A percentile compares a stretch with the other conserved stretches of the same genome.
Evolutionary conservation across 2,888 invertebrate genomes (phyloP).

Genomic region (Pseudococcus viburni): DNA sequence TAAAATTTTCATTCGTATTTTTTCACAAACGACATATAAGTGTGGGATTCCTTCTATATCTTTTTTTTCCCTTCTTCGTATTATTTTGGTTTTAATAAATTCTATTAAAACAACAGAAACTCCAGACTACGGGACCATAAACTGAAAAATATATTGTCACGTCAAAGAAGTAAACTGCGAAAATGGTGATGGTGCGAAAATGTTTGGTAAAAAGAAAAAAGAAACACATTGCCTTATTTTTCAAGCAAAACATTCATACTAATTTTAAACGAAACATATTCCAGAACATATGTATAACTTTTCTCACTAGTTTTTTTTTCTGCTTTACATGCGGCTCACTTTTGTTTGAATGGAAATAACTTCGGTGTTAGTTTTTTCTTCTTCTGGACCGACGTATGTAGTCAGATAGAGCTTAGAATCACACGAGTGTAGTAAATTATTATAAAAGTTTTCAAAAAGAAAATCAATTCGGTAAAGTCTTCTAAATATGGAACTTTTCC

Average conservation of each 20-base stretch:
- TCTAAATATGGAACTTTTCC: constrained; percentile 30
- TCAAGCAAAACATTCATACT: constrained; percentile 44
- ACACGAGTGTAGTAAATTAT: constrained; percentile 44
- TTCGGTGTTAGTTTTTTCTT: background rate
- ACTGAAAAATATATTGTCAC: constrained; percentile 14
- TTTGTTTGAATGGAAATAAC: constrained; percentile 47
- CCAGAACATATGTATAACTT: constrained; percentile 49
- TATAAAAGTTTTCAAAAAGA: constrained; percentile 47
- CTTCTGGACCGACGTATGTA: background rate
- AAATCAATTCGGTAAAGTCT: constrained; percentile 44
- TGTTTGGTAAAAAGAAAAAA: constrained; percentile 30
- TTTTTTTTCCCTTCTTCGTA: constrained; percentile 6
- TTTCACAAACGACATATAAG: constrained; percentile 27
- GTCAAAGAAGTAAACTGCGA: constrained; percentile 43
- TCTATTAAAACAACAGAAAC: constrained; percentile 33
- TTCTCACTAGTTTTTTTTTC: constrained; percentile 15
- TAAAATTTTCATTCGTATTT: constrained; percentile 31
- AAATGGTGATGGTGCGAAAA: constrained; percentile 39
- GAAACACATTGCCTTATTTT: constrained; percentile 40
- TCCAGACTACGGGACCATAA: background rate
- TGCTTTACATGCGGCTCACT: constrained; percentile 44
- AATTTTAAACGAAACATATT: constrained; percentile 45
- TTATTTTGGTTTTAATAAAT: constrained; percentile 36
- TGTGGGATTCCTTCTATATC: background rate
- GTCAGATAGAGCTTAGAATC: background rate